phyloP scores from a whole-genome alignment of 2,113 vertebrate genomes.

The Gambusia holbrooki region DNA sequence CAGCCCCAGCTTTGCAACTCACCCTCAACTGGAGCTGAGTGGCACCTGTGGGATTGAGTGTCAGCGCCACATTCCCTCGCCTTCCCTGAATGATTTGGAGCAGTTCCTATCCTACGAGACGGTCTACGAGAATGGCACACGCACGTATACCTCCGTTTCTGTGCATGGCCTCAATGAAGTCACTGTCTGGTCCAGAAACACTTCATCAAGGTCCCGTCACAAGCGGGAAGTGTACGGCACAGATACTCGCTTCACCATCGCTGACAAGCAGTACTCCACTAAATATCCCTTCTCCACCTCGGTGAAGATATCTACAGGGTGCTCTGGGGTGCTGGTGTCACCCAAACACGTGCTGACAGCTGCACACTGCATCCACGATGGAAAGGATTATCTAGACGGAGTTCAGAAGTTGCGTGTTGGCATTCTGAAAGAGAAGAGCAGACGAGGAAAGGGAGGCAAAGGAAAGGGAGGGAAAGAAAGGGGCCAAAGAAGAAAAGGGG shows the following conservation, averaged over 20 bases:
- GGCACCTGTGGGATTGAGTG: constrained; percentile 92
- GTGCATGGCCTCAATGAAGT: constrained; percentile 76
- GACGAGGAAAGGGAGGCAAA: constrained; percentile 76
- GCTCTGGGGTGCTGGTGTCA: constrained; percentile 92
- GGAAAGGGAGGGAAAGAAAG: constrained; percentile 67
- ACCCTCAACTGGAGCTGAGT: constrained; percentile 72
- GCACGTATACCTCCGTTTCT: constrained; percentile 88
- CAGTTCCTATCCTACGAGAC: constrained; percentile 92
- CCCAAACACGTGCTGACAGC: constrained; percentile 92
- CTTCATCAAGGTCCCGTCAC: constrained; percentile 60
- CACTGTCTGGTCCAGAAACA: constrained; percentile 35
- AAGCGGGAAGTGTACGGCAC: constrained; percentile 92
- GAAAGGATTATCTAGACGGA: constrained; percentile 89
- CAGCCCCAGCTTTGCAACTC: constrained; percentile 86
- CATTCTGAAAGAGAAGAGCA: constrained; percentile 86
- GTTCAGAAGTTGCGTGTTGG: constrained; percentile 89
- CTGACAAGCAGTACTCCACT: constrained; percentile 88
- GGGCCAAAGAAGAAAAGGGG: constrained; percentile 71
- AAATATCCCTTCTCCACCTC: constrained; percentile 92
- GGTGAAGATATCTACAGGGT: constrained; percentile 95
- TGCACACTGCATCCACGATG: constrained; percentile 93
- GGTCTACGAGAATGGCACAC: constrained; percentile 90
- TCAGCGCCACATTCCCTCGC: constrained; percentile 82
- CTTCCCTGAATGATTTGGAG: constrained; percentile 86
- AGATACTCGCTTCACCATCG: constrained; percentile 94